A percentile compares a stretch with the other conserved stretches of the same genome.
Evolutionary conservation across 2,888 invertebrate genomes (phyloP).

Genomic region (Nasonovia ribisnigri): DNA sequence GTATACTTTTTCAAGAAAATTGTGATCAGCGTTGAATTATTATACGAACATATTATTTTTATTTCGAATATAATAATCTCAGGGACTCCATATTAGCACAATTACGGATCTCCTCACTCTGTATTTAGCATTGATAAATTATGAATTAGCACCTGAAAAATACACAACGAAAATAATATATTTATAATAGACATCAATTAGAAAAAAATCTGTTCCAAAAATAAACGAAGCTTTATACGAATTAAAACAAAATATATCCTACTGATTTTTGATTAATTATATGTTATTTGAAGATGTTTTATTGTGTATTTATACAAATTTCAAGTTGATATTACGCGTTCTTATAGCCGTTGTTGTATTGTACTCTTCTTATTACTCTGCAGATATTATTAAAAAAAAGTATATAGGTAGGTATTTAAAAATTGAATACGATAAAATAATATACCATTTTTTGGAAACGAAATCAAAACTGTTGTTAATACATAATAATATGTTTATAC

Average conservation of each 20-base stretch:
- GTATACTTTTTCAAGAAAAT: background rate
- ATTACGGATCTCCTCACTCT: background rate
- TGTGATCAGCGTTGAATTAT: background rate
- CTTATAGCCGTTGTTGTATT: background rate
- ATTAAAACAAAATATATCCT: no score
- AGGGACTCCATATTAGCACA: background rate
- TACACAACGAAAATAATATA: background rate
- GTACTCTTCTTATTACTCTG: background rate
- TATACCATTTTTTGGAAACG: background rate
- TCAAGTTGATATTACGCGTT: background rate
- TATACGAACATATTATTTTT: background rate
- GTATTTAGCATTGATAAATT: background rate
- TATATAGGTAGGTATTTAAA: background rate
- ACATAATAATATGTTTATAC: background rate
- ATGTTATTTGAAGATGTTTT: background rate
- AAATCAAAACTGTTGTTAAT: background rate
- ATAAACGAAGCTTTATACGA: no score
- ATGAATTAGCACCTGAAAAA: background rate
- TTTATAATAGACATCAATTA: no score
- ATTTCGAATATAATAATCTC: background rate
- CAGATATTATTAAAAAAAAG: background rate
- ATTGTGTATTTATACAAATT: background rate
- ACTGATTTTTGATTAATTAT: background rate
- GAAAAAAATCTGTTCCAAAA: no score
- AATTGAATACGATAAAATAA: background rate